phyloP scores from a whole-genome alignment of 2,113 vertebrate species.

The Dascyllus trimaculatus region DNA sequence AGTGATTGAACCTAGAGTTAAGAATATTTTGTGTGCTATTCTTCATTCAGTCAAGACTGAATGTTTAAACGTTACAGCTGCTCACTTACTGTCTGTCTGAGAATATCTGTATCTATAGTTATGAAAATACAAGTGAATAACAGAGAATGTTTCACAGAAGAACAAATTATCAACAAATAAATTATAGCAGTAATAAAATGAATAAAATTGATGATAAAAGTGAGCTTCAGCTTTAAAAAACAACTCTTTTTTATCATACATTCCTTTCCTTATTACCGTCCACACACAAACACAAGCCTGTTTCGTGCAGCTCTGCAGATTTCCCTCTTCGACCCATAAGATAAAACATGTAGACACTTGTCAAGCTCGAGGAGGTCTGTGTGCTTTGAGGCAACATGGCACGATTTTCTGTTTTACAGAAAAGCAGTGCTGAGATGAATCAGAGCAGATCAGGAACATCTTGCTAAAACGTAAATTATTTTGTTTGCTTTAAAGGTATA shows the following conservation, averaged over 20 bases:
- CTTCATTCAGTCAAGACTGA: not conserved
- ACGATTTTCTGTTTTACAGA: not conserved
- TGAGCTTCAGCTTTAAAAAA: not conserved
- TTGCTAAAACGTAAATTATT: not conserved
- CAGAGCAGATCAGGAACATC: not conserved
- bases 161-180: not conserved
- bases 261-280: not conserved
- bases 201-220: not conserved
- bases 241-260: not conserved
- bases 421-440: not conserved
- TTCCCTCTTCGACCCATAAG: conserved; percentile 5
- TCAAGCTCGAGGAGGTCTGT: not conserved
- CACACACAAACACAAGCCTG: not conserved
- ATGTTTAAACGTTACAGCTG: not conserved
- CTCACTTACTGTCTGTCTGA: not conserved
- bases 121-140: not conserved
- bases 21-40: not conserved
- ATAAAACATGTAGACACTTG: conserved; percentile 56
- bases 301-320: conserved; percentile 21
- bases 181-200: not conserved
- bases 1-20: too few species aligned
- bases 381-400: not conserved
- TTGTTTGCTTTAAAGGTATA: not conserved
- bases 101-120: conserved; percentile 4
- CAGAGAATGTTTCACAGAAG: too few species aligned